Conservation (phyloP, 2,888 invertebrate genomes). For the Agriopis leucophaearia region DNA sequence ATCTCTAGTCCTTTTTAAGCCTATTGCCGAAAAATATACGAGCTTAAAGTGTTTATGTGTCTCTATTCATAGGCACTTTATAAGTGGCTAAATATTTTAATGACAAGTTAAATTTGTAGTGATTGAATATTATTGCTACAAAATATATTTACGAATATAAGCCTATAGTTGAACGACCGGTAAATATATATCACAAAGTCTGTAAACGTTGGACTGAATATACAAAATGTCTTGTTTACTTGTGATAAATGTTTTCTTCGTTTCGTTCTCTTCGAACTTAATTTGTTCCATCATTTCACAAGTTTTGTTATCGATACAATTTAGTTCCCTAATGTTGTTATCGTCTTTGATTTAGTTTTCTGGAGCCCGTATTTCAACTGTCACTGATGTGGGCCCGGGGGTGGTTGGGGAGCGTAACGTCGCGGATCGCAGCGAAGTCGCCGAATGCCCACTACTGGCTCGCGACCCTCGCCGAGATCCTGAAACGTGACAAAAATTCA, state of each 20-base stretch:
- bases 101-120: conserved; percentile 62
- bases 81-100: conserved; percentile 67
- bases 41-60: conserved; percentile 61
- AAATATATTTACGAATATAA: conserved; percentile 66
- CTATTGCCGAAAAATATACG: conserved; percentile 46
- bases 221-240: conserved; percentile 51
- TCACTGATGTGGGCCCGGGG: conserved; percentile 86
- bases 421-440: conserved; percentile 89
- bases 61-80: conserved; percentile 77
- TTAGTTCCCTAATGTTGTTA: conserved; percentile 17
- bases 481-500: conserved; percentile 51
- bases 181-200: conserved; percentile 81
- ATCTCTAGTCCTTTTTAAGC: conserved; percentile 55
- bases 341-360: conserved; percentile 75
- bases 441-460: conserved; percentile 92
- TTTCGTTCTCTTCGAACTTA: conserved; percentile 29
- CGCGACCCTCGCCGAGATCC: conserved; percentile 90
- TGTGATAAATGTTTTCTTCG: conserved; percentile 30
- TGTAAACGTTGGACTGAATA: conserved; percentile 80
- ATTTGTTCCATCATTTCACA: conserved; percentile 28
- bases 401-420: conserved; percentile 78
- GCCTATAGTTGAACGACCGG: conserved; percentile 71
- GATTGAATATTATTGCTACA: conserved; percentile 67
- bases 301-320: conserved; percentile 1
- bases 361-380: conserved; percentile 91